Base-by-base conservation (phyloP, 2,888 invertebrate genomes). In the Andrena camellia region DNA sequence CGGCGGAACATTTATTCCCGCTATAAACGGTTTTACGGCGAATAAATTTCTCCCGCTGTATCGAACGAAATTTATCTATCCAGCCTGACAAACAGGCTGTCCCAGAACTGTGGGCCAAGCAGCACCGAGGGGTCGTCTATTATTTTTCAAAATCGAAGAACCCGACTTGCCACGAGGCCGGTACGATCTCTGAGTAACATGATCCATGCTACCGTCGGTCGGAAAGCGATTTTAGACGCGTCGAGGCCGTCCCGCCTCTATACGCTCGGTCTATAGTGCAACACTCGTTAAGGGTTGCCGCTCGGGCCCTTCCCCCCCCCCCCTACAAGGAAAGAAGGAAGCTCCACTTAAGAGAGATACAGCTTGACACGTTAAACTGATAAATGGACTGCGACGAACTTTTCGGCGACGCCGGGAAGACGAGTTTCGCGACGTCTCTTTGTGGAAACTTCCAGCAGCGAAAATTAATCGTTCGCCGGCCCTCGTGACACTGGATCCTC, bases 391-490 rank as follows among this genome's bases (percentile, higher is more conserved):
- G 57, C 17, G 64, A 62, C 68, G 57, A 50, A 74, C 76, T 50
- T 78, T 81, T 50, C 26, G 60, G 48, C 64, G 50, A 75, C 17
- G 52, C 29, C 17, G 68, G 62, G 66, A 50, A 13, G 29, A 72
- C 31, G 76, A 85, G 72, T 75, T 74, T 69, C 62, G 76, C 63
- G 42, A 67, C 66, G 70, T 72, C 79, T 78, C 52, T 59, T 20
- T 62, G 63, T 13, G 52, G 68, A 81, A 82, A 84, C 62, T 82
- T 83, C 59, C 71, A 60, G 33, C 66, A 17, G 75, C 66, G 81
- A 70, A 68, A 87, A 87, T 87, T 87, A 87, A 86, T 86, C 76
- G 84, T 60, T 59, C 71, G 67, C 57, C 75, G 78, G 62, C 68
- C 54, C 52, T 72, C 74, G 73, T 52, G 85, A 81, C 72, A 81